A percentile compares a stretch with the other conserved stretches of the same genome.
Conservation (phyloP, 2,113 vertebrate genomes). For the Puffinus mauretanicus region DNA sequence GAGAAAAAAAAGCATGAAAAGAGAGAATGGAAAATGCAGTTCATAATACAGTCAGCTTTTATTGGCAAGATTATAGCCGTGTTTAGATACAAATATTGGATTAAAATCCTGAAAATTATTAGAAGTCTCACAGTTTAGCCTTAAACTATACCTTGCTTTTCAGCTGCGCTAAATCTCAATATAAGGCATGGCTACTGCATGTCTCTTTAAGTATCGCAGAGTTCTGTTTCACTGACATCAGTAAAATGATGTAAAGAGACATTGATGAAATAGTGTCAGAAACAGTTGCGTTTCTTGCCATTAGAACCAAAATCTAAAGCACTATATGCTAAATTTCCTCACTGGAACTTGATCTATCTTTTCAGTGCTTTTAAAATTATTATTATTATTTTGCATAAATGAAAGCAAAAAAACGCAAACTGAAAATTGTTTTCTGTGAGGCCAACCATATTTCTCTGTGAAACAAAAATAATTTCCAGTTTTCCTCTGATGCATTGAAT, state of each 20-base stretch:
- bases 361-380: neutral
- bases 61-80: neutral
- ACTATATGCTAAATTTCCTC: neutral
- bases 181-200: neutral
- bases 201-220: neutral
- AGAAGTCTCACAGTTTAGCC: neutral
- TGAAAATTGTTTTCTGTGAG: neutral
- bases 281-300: neutral
- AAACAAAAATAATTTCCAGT: neutral
- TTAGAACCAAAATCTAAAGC: neutral
- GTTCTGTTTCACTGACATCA: slow-evolving; percentile 8
- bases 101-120: neutral
- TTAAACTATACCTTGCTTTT: neutral
- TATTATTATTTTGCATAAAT: neutral
- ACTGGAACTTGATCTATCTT: neutral
- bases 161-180: neutral
- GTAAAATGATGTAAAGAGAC: neutral
- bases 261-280: neutral
- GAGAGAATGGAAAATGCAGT: neutral
- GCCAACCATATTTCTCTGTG: neutral
- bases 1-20: neutral
- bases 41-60: neutral
- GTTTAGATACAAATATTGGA: neutral
- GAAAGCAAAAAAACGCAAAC: neutral
- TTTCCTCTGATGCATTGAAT: neutral